Conservation (phyloP, 2,888 invertebrate species). For the Epinotia nisella region DNA sequence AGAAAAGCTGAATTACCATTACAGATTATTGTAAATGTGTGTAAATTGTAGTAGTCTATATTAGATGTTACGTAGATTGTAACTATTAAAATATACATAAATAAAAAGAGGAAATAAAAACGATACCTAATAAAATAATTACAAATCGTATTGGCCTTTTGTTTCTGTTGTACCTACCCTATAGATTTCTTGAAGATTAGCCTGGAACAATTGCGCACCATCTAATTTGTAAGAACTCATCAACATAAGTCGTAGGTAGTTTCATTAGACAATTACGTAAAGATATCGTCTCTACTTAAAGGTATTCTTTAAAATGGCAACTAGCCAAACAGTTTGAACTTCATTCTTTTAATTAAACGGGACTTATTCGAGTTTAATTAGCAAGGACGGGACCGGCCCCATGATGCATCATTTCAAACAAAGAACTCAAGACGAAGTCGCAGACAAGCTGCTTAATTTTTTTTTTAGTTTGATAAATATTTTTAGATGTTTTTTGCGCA, state of each 20-base stretch:
- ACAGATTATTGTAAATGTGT: conserved; percentile 78
- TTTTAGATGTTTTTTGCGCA: too few relatives aligned
- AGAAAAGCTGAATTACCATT: conserved; percentile 68
- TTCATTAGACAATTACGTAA: not conserved
- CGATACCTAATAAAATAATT: conserved; percentile 73
- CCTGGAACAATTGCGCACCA: conserved; percentile 18
- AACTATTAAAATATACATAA: conserved; percentile 73
- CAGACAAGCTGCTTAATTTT: too few relatives aligned
- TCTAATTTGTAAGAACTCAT: not conserved
- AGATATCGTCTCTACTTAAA: not conserved
- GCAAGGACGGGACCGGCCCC: too few relatives aligned
- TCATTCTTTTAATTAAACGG: too few relatives aligned
- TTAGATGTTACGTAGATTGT: conserved; percentile 82
- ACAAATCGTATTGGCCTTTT: conserved; percentile 64
- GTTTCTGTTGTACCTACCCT: conserved; percentile 46
- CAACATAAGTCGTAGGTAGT: not conserved
- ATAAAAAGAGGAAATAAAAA: conserved; percentile 72
- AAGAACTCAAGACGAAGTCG: too few relatives aligned
- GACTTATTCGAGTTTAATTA: too few relatives aligned
- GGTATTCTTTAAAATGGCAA: too few relatives aligned
- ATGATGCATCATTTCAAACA: too few relatives aligned
- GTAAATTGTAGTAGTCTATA: conserved; percentile 79
- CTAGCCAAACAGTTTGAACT: too few relatives aligned
- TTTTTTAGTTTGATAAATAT: too few relatives aligned
- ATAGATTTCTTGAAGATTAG: conserved; percentile 8